These are phyloP conservation scores for Drosophila fungiperda DNA, from an alignment of 2,888 invertebrate species.

Conservation along the genomic window DNA sequence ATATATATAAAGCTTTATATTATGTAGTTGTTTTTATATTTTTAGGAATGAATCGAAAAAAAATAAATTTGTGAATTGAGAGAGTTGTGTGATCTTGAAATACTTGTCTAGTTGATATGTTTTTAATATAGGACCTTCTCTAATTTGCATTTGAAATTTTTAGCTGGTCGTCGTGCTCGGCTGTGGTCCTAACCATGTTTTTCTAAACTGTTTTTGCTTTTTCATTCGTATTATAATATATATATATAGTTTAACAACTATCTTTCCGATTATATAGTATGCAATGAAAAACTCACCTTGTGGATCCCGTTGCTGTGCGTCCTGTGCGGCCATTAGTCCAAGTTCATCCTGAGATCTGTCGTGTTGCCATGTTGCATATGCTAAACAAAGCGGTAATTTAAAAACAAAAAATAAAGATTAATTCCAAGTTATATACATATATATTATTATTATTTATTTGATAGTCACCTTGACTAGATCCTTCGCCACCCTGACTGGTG, in stretches of 20 bases:
- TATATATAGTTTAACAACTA: slow-evolving; percentile 44
- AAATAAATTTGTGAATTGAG: slow-evolving; percentile 28
- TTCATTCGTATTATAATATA: slow-evolving; percentile 73
- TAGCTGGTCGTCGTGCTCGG: slow-evolving; percentile 61
- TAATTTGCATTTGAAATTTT: slow-evolving; percentile 63
- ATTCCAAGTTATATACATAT: neutral
- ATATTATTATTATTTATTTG: too few relatives aligned
- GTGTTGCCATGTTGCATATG: slow-evolving; percentile 94
- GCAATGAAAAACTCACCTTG: slow-evolving; percentile 91
- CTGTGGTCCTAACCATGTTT: slow-evolving; percentile 46
- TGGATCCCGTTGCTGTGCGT: slow-evolving; percentile 91
- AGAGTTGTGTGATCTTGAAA: slow-evolving; percentile 50
- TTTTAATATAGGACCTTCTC: slow-evolving; percentile 24
- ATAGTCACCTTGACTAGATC: slow-evolving; percentile 89
- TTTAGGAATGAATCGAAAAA: neutral
- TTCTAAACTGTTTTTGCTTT: slow-evolving; percentile 78
- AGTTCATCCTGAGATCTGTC: slow-evolving; percentile 94
- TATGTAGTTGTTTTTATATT: slow-evolving; percentile 2
- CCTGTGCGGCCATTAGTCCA: slow-evolving; percentile 91
- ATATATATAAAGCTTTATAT: slow-evolving; percentile 8
- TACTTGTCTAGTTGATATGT: slow-evolving; percentile 15
- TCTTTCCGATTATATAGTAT: slow-evolving; percentile 52
- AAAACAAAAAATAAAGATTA: slow-evolving; percentile 64
- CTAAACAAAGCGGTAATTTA: slow-evolving; percentile 84
- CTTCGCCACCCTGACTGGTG: slow-evolving; percentile 89